Evolutionary conservation across 1,140 invertebrate genomes (phyloP).

Genomic region (Lucilia cuprina): DNA sequence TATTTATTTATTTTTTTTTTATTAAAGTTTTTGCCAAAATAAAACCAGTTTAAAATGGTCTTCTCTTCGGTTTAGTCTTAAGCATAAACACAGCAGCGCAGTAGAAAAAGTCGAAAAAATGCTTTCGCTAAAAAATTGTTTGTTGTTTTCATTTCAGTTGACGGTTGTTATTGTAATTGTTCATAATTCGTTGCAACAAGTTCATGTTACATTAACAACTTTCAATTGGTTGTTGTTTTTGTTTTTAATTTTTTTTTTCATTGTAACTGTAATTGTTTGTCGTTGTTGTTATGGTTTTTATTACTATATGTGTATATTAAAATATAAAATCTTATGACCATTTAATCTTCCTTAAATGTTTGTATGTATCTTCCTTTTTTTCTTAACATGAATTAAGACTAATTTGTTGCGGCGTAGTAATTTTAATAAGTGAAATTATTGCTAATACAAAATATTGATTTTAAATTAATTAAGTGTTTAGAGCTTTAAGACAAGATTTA

Average conservation of each 20-base stretch:
- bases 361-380: slow-evolving; percentile 15
- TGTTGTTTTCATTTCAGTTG: background rate
- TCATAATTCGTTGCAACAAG: slow-evolving; percentile 42
- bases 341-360: slow-evolving; percentile 31
- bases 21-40: slow-evolving; percentile 17
- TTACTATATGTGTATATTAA: background rate
- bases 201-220: slow-evolving; percentile 62
- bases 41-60: slow-evolving; percentile 19
- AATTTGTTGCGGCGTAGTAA: background rate
- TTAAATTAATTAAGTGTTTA: too few relatives aligned
- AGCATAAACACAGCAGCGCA: background rate
- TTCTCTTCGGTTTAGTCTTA: background rate
- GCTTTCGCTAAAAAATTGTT: slow-evolving; percentile 29
- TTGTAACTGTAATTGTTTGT: slow-evolving; percentile 20
- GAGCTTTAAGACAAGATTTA: too few relatives aligned
- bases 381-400: background rate
- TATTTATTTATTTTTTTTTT: too few relatives aligned
- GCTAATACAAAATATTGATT: too few relatives aligned
- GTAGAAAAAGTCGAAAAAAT: slow-evolving; percentile 5
- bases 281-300: slow-evolving; percentile 11
- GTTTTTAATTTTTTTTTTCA: background rate
- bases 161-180: background rate
- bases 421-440: background rate
- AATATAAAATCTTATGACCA: background rate
- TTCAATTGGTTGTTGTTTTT: slow-evolving; percentile 37